Base-by-base conservation (phyloP, 1,140 invertebrate species). In the Aphelinus certus region DNA sequence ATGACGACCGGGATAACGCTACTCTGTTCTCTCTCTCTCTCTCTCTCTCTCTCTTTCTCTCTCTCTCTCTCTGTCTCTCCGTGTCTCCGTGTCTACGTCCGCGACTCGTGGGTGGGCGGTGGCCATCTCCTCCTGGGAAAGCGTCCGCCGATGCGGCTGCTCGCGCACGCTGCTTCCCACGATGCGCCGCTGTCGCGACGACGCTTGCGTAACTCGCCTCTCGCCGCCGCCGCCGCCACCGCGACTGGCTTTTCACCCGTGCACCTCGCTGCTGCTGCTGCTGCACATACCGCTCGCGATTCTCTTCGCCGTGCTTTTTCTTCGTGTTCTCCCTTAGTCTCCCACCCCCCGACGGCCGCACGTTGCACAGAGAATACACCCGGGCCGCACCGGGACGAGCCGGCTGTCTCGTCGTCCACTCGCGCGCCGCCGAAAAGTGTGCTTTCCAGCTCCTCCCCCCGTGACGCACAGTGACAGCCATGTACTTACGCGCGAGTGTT, bases 21-120 rank as follows among this genome's bases (percentile, higher is more conserved):
- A 7, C 53, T 60, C 3, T 26, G 69, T 45, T 43, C 56, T 43
- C 51, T 2, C 3, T 5, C 26, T 2, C 3, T 73, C 9, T 9
- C 53, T 43, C 26, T 46, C 26, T 9, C 7, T 69, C 9, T 55
- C 45, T 58, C 43, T 42, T 48, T 43, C 51, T 2, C 3, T 5
- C 26, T 2, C 3, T 73, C 9, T 9, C 53, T 43, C 26, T 46
- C 26, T 9, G 10, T 69, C 9, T 55, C 45, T 58, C 43, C 26
- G 26, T 26, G 26, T 26, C 26, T 26, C 26, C 26, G 26, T 26
- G 26, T 26, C 26, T 26, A 26, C 26, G 26, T 26, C 26, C 26
- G 26, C 53, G 47, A 75, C 70, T 55, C 45, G 66, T 48, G 67
- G 57, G 67, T 69, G 65, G 73, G 73, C 73, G 60, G 60, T 61